phyloP scores from a whole-genome alignment of 37 sponge, comb jelly and placozoan species.

The Geodia barretti region DNA sequence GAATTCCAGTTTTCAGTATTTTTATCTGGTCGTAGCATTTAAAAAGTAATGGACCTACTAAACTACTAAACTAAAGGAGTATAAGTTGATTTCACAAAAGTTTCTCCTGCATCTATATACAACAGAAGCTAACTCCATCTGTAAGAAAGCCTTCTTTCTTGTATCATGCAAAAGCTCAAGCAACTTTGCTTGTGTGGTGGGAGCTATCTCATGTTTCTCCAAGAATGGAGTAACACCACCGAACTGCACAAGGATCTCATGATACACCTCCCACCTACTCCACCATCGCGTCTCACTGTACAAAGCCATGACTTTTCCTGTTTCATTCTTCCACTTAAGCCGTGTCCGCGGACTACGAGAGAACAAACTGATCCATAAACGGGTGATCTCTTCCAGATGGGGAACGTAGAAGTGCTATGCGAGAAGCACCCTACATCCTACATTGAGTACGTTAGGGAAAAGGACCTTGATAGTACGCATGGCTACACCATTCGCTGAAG shows the following conservation, averaged over 20 bases:
- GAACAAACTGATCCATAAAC: slow-evolving; percentile 13
- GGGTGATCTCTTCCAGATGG: slow-evolving; percentile 1
- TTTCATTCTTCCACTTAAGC: background rate
- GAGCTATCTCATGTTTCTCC: too few relatives aligned
- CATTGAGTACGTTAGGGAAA: slow-evolving; percentile 7
- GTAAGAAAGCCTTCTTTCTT: background rate
- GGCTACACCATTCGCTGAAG: background rate
- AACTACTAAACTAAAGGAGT: too few relatives aligned
- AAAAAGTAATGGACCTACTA: too few relatives aligned
- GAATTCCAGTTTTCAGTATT: too few relatives aligned
- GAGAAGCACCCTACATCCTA: background rate
- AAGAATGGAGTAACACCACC: slow-evolving; percentile 16
- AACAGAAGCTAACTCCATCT: slow-evolving; percentile 1
- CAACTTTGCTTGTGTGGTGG: slow-evolving; percentile 12
- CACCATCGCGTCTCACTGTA: slow-evolving; percentile 23
- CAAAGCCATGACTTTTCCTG: background rate
- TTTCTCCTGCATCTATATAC: background rate
- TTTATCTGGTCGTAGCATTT: too few relatives aligned
- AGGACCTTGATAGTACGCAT: background rate
- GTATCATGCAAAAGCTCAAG: background rate
- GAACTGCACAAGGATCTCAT: slow-evolving; percentile 3
- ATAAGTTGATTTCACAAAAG: slow-evolving; percentile 28
- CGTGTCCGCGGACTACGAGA: slow-evolving; percentile 9
- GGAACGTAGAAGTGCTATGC: slow-evolving; percentile 8
- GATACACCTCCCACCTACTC: slow-evolving; percentile 12